phyloP scores from a whole-genome alignment of 2,797 vertebrate species.

The Pangasius mekongensis region DNA sequence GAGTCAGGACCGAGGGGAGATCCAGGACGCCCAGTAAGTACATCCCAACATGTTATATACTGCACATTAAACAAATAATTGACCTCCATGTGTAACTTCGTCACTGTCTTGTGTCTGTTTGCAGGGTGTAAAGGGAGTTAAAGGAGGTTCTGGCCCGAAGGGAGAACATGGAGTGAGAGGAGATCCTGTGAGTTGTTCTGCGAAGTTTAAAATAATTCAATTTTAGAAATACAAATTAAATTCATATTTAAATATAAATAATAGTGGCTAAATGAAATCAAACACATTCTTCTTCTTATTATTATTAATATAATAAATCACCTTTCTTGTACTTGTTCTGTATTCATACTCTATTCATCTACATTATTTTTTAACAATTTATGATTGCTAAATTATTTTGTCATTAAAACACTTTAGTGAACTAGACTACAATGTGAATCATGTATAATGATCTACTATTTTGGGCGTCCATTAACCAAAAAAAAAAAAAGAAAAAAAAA shows the following conservation, averaged over 20 bases:
- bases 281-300: background rate
- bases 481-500: background rate
- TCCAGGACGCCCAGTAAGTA: conserved; percentile 74
- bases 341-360: background rate
- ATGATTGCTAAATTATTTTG: background rate
- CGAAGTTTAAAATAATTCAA: background rate
- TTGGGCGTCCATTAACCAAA: background rate
- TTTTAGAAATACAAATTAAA: background rate
- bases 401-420: background rate
- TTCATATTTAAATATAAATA: background rate
- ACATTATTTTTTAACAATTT: background rate
- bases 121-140: conserved; percentile 82
- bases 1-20: conserved; percentile 73
- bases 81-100: background rate
- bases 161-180: conserved; percentile 82
- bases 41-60: background rate
- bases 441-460: background rate
- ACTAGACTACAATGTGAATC: background rate
- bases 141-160: conserved; percentile 72
- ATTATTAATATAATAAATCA: background rate
- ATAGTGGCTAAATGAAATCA: background rate
- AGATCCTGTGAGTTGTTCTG: conserved; percentile 65
- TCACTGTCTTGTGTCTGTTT: background rate
- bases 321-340: background rate
- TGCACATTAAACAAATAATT: background rate